These are phyloP conservation scores for Nyctibius bracteatus DNA, from an alignment of 2,113 vertebrate genomes.

Conservation along the genomic window DNA sequence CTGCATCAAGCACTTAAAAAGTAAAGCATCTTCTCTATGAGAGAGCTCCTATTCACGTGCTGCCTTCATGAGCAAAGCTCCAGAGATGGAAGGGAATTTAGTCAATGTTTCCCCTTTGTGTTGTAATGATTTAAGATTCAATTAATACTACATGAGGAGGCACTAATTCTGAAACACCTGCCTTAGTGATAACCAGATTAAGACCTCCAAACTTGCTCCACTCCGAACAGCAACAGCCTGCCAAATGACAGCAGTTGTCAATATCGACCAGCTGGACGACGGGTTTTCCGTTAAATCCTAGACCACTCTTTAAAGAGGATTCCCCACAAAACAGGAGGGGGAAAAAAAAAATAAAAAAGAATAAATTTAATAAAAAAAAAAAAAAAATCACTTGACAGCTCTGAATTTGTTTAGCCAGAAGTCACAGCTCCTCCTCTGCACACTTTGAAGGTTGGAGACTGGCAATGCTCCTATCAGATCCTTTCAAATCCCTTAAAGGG, in stretches of 20 bases:
- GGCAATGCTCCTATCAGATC: background rate
- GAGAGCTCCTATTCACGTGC: background rate
- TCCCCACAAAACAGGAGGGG: background rate
- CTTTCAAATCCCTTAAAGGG: background rate
- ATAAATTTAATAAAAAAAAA: background rate
- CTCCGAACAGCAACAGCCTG: background rate
- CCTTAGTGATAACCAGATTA: conserved; percentile 6
- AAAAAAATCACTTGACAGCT: background rate
- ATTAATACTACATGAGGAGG: background rate
- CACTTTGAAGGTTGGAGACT: background rate
- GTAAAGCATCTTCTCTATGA: background rate
- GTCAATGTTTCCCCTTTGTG: conserved; percentile 8
- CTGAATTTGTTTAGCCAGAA: background rate
- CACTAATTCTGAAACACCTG: conserved; percentile 23
- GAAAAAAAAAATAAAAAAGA: background rate
- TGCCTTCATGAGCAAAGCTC: conserved; percentile 18
- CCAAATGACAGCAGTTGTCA: conserved; percentile 36
- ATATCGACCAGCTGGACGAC: background rate
- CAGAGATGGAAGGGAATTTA: conserved; percentile 23
- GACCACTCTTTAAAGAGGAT: background rate
- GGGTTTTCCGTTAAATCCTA: background rate
- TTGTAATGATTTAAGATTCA: conserved; percentile 30
- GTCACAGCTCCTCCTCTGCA: conserved; percentile 25
- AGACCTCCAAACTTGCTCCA: conserved; percentile 17
- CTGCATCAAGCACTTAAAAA: conserved; percentile 2